Percentiles rank a stretch among this genome's conserved stretches.
These are phyloP conservation scores for Choristoneura fumiferana DNA, from an alignment of 1,140 invertebrate species.

Conservation along the genomic window DNA sequence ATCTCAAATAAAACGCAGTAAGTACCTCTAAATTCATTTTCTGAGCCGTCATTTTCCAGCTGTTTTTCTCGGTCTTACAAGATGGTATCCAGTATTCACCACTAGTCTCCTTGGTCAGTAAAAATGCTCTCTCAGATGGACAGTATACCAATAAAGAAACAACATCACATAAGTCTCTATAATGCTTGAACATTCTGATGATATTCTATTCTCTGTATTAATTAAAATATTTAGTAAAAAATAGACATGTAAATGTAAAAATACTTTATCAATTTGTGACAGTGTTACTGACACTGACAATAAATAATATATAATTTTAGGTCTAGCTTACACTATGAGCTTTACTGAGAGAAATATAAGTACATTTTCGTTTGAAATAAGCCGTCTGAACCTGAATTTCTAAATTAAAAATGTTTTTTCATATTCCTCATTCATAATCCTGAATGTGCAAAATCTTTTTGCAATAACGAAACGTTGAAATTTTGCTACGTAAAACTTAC, in stretches of 20 bases:
- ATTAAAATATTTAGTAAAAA: constrained; percentile 1
- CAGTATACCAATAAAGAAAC: constrained; percentile 52
- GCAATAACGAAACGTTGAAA: neutral
- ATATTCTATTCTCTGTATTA: neutral
- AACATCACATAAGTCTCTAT: constrained; percentile 52
- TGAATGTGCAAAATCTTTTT: too few species aligned
- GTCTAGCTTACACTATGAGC: too few species aligned
- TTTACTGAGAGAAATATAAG: too few species aligned
- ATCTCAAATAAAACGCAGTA: neutral
- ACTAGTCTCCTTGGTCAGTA: constrained; percentile 44
- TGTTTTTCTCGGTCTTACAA: constrained; percentile 48
- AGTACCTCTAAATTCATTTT: constrained; percentile 54
- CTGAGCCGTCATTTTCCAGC: constrained; percentile 54
- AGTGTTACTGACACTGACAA: too few species aligned
- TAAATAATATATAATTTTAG: too few species aligned
- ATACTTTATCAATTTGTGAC: too few species aligned
- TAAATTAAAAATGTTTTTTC: too few species aligned
- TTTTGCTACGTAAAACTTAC: neutral
- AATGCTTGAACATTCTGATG: constrained; percentile 50
- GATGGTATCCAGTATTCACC: constrained; percentile 58
- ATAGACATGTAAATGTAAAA: neutral
- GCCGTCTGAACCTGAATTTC: too few species aligned
- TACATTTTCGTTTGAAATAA: too few species aligned
- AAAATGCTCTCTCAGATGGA: constrained; percentile 41
- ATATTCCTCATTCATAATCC: too few species aligned